Base-by-base conservation (phyloP, 2,113 vertebrate genomes). In the Paramisgurnus dabryanus region DNA sequence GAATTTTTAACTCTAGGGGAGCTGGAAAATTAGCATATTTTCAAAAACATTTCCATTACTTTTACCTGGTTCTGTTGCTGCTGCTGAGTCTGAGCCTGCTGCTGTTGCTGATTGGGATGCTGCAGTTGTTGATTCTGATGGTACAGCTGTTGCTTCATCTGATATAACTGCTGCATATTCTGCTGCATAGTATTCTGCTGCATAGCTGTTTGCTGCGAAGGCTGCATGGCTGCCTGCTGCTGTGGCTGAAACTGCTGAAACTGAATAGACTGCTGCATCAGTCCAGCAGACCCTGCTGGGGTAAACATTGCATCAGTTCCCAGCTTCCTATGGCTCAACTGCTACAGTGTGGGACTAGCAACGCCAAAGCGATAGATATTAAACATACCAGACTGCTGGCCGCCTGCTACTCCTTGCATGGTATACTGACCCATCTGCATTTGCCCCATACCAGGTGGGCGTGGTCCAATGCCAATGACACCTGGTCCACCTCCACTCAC, bases 351-450 rank as follows among this genome's bases (percentile, higher is more conserved):
- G 43, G 43, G 0, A 18, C 22, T 72, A 39, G 9, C 27, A 13
- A 41, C 55, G 57, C 12, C 18, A 72, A 3, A 2, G 34, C 7
- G 17, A 96, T 1, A 15, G 49, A 9, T 53, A 12, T 12, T 58
- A 7, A 18, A 18, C 96, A 96, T 91, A 98, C 96, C 95, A 80
- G 93, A 92, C 86, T 97, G 96, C 82, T 94, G 88, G 85, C 94
- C 94, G 73, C 96, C 91, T 83, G 94, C 89, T 61, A 95, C 95
- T 53, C 95, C 95, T 80, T 95, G 90, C 93, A 99, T 96, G 72
- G 93, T 91, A 53, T 97, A 96, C 86, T 95, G 93, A 63, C 94
- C 88, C 93, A 98, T 95, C 66, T 96, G 95, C 94, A 99, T 95
- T 11, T 94, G 95, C 53, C 93, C 94, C 81, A 97, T 93, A 79